Evolutionary conservation across 2,797 vertebrate genomes (phyloP).

Genomic region (Onychomys leucogaster): DNA sequence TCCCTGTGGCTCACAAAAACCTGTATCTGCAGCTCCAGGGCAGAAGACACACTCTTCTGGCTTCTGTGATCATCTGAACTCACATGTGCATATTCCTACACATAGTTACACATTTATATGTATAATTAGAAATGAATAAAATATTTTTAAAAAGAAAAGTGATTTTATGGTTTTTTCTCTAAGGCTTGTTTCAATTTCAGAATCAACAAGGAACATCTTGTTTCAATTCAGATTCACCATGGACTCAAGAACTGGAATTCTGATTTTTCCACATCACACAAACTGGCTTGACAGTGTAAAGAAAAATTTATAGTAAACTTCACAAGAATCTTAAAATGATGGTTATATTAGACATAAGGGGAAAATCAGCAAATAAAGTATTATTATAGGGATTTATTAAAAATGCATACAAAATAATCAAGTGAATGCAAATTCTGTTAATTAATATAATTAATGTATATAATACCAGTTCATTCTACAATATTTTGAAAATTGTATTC

Average conservation of each 20-base stretch:
- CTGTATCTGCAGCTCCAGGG: neutral
- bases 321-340: conserved; percentile 12
- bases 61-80: too few relatives aligned
- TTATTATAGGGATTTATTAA: conserved; percentile 24
- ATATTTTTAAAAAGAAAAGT: neutral
- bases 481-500: neutral
- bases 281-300: neutral
- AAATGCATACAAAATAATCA: neutral
- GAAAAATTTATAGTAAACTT: neutral
- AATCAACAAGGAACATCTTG: neutral
- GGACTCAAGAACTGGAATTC: neutral
- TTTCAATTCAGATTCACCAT: conserved; percentile 28
- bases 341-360: neutral
- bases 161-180: neutral
- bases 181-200: conserved; percentile 13
- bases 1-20: neutral
- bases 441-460: neutral
- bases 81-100: neutral
- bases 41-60: neutral
- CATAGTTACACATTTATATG: neutral
- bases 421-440: neutral
- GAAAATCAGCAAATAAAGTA: neutral
- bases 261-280: neutral
- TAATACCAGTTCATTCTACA: neutral
- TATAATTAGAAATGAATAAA: neutral